phyloP scores from a whole-genome alignment of 2,797 vertebrate genomes.

The Gymnodraco acuticeps region DNA sequence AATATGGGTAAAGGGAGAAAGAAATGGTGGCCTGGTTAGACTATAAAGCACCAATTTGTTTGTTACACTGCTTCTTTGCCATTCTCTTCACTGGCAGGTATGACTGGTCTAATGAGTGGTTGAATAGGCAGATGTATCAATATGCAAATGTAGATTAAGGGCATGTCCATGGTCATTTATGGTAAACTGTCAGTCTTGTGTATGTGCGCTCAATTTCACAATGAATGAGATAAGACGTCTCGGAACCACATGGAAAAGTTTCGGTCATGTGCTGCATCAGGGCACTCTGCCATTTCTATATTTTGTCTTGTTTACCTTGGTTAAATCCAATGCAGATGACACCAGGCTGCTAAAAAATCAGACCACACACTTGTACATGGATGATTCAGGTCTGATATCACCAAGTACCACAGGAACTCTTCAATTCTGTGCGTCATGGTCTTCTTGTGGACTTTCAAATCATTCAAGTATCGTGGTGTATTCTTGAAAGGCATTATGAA shows the following conservation, averaged over 20 bases:
- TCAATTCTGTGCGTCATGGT: not conserved
- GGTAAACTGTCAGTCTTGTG: not conserved
- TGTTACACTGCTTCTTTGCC: not conserved
- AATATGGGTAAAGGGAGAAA: no score
- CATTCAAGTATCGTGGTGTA: not conserved
- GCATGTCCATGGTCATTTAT: not conserved
- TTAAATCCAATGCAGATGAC: not conserved
- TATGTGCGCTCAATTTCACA: not conserved
- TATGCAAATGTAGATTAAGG: not conserved
- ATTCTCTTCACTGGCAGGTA: not conserved
- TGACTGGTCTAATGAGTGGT: not conserved
- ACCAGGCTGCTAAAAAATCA: not conserved
- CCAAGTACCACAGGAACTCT: not conserved
- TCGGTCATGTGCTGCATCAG: not conserved
- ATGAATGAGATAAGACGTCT: not conserved
- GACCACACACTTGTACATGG: not conserved
- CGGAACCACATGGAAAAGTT: not conserved
- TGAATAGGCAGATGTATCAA: not conserved
- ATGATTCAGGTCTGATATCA: no score
- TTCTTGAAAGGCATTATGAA: not conserved
- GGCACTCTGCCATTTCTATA: not conserved
- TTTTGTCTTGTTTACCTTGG: not conserved
- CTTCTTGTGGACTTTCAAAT: not conserved
- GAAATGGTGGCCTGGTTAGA: no score
- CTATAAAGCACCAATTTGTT: no score